Evolutionary conservation across 2,797 vertebrate species (phyloP), one percentile per base, ranked within the genome.

Genomic region (Steatocranus sp.): DNA sequence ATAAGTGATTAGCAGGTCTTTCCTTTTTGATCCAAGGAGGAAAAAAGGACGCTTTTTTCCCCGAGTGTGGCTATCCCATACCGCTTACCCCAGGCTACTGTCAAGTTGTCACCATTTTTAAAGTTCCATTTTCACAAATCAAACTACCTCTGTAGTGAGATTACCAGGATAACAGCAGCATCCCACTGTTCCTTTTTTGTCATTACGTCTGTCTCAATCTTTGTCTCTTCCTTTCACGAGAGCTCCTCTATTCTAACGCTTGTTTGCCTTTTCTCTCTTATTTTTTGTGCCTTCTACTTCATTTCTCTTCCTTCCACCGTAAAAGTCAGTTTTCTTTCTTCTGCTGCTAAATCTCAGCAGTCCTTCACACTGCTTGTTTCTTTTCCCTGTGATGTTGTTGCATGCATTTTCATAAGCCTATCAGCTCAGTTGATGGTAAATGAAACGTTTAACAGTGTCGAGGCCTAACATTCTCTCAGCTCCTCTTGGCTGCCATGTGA

Each of bases 61-160:
- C 11, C 8, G 83, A 76, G 34, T 58, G 15, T 56, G 78, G 74
- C 46, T 25, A 49, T 85, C 85, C 81, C 75, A 66, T 36, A 81
- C 75, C 32, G 36, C 82, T 88, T 34, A 83, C 91, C 90, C 83
- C 49, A 27, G 91, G 91, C 90, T 83, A 85, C 80, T 91, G 90
- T 92, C 88, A 86, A 82, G 85, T 58, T 91, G 86, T 92, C 88
- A 84, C 82, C 84, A 85, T 91, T 88, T 90, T 74, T 83, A 84
- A 86, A 85, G 46, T 74, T 90, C 79, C 30, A 61, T 87, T 90
- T 88, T 81, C 73, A 77, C 80, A 87, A 91, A 90, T 92, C 89
- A 87, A 84, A 83, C 80, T 66, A 54, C 84, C 73, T 84, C 74
- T 54, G 54, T 73, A 12, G 82, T 80, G 38, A 79, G 80, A 90